A percentile compares a stretch with the other conserved stretches of the same genome.
phyloP scores from a whole-genome alignment of 2,888 invertebrate species.

The Cerastis leucographa region DNA sequence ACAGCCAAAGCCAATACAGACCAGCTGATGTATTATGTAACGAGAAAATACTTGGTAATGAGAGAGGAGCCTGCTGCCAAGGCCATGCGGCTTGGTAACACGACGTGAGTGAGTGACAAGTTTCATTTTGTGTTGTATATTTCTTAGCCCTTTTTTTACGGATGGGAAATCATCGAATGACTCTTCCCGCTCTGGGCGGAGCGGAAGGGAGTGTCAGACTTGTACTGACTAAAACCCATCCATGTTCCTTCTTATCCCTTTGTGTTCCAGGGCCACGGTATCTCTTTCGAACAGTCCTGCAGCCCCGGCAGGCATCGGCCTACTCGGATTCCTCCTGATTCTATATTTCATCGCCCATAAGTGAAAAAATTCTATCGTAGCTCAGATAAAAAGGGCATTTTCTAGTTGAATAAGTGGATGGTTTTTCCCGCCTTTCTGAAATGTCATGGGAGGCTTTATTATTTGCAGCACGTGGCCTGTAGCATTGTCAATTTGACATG shows the following conservation, averaged over 20 bases:
- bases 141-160: background rate
- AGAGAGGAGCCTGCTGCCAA: conserved; percentile 10
- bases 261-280: too few species aligned
- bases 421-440: background rate
- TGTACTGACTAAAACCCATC: too few species aligned
- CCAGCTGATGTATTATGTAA: conserved; percentile 49
- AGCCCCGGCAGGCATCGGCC: too few species aligned
- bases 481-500: background rate
- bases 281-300: too few species aligned
- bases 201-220: too few species aligned
- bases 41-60: conserved; percentile 37
- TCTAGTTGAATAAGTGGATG: background rate
- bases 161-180: too few species aligned
- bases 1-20: conserved; percentile 32
- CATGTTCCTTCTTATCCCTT: too few species aligned
- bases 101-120: conserved; percentile 6
- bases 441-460: background rate
- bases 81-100: conserved; percentile 40
- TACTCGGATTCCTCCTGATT: too few species aligned
- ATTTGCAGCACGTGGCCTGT: background rate
- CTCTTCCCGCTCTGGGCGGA: too few species aligned
- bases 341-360: background rate
- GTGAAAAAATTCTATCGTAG: background rate
- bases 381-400: background rate
- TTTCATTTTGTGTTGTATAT: background rate